Conservation (phyloP, 2,113 vertebrate genomes). For the Nibea coibor region DNA sequence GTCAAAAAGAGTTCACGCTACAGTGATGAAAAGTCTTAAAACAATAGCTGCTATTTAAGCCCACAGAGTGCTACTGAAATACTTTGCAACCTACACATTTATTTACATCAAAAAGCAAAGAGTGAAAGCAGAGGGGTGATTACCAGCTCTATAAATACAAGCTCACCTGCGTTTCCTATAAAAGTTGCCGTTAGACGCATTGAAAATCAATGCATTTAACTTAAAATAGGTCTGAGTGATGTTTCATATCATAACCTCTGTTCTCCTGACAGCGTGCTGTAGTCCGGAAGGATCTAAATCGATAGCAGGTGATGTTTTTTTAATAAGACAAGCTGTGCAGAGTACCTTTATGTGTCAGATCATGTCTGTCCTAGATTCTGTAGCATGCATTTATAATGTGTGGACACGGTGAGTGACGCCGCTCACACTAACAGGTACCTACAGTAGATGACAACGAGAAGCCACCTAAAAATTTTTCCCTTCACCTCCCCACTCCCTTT, state of each 20-base stretch:
- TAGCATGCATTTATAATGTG: constrained; percentile 35
- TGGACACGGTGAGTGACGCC: constrained; percentile 22
- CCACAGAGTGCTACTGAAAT: not conserved
- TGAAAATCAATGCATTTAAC: not conserved
- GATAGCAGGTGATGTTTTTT: constrained; percentile 34
- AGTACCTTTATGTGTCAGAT: constrained; percentile 31
- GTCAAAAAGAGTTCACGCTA: constrained; percentile 26
- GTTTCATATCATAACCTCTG: constrained; percentile 2
- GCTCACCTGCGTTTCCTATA: constrained; percentile 24
- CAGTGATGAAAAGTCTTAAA: constrained; percentile 24
- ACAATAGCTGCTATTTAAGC: constrained; percentile 19
- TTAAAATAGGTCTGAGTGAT: not conserved
- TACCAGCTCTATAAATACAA: constrained; percentile 54
- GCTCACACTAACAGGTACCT: constrained; percentile 13
- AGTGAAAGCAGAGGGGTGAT: constrained; percentile 18
- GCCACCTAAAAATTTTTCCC: not conserved
- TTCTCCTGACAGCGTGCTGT: constrained; percentile 11
- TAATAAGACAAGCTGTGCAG: constrained; percentile 47
- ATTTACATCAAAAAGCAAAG: constrained; percentile 74
- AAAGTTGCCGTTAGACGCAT: not conserved
- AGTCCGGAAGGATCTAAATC: constrained; percentile 21
- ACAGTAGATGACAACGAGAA: constrained; percentile 21
- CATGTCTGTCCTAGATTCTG: constrained; percentile 48
- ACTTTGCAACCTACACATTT: constrained; percentile 58
- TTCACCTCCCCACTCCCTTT: constrained; percentile 2